A percentile compares a stretch with the other conserved stretches of the same genome.
Conservation (phyloP, 2,888 invertebrate genomes). For the Serrognathus titanus region DNA sequence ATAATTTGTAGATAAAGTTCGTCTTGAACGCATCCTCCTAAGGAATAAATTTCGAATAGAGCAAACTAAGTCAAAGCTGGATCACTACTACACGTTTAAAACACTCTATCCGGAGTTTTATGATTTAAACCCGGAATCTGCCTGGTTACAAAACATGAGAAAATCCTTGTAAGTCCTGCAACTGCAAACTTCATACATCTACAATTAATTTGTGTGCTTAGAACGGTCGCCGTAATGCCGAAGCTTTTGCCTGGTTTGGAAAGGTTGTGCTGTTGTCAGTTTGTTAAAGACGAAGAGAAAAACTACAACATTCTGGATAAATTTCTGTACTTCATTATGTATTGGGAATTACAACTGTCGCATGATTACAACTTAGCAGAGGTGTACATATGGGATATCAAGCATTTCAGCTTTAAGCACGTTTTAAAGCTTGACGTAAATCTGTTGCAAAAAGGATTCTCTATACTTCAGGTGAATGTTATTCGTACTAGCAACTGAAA, state of each 20-base stretch:
- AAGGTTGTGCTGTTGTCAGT: not conserved
- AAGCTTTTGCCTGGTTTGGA: not conserved
- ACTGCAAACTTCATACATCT: not conserved
- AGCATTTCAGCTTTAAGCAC: not conserved
- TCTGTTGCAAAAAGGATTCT: not conserved
- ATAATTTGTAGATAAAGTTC: constrained; percentile 1
- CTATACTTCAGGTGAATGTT: not conserved
- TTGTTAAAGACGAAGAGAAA: not conserved
- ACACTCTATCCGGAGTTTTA: not conserved
- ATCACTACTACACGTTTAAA: constrained; percentile 7
- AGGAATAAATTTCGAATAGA: constrained; percentile 18
- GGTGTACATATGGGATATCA: not conserved
- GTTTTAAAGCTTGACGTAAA: not conserved
- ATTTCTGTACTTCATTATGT: not conserved
- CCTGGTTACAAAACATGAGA: not conserved
- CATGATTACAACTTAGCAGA: not conserved
- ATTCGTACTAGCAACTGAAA: too few relatives aligned
- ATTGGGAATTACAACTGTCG: not conserved
- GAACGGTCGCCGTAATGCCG: not conserved
- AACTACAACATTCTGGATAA: not conserved
- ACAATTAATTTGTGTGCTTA: not conserved
- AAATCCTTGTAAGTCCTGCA: not conserved
- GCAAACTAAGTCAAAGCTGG: constrained; percentile 10
- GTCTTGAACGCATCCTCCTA: constrained; percentile 11
- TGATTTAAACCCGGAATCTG: not conserved